Conservation (phyloP, 2,888 invertebrate genomes). For the Pandemis heparana region DNA sequence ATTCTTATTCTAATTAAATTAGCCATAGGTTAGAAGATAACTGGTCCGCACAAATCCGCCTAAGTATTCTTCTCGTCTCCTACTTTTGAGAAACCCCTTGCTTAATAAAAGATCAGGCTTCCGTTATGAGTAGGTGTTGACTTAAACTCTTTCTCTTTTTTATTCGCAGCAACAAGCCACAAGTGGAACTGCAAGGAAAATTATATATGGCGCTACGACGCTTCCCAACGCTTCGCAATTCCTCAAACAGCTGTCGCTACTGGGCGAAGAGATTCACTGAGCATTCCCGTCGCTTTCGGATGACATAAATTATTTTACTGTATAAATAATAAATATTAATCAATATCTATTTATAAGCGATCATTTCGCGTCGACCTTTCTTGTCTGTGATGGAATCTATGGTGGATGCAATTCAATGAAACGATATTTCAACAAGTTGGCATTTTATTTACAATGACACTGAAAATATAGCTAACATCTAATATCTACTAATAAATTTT, state of each 20-base stretch:
- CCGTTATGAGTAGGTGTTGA: too few relatives aligned
- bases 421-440: constrained; percentile 82
- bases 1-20: too few relatives aligned
- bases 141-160: background rate
- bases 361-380: constrained; percentile 28
- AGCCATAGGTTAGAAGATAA: too few relatives aligned
- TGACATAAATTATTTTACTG: constrained; percentile 47
- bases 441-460: constrained; percentile 86
- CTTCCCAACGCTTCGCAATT: constrained; percentile 97
- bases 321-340: constrained; percentile 42
- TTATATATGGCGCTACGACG: constrained; percentile 98
- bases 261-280: constrained; percentile 90
- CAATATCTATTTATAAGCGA: constrained; percentile 29
- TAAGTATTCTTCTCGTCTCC: too few relatives aligned
- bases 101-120: too few relatives aligned
- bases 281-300: constrained; percentile 65
- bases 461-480: constrained; percentile 86
- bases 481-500: constrained; percentile 82
- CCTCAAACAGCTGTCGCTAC: constrained; percentile 94
- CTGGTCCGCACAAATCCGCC: too few relatives aligned
- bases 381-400: constrained; percentile 38
- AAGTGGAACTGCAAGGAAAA: constrained; percentile 89
- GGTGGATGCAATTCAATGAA: constrained; percentile 40
- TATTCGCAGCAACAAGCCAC: constrained; percentile 87
- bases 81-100: too few relatives aligned